Evolutionary conservation across 1,140 invertebrate genomes (phyloP), one percentile per base, ranked within the genome.

Genomic region (Carcinoscorpius rotundicauda): DNA sequence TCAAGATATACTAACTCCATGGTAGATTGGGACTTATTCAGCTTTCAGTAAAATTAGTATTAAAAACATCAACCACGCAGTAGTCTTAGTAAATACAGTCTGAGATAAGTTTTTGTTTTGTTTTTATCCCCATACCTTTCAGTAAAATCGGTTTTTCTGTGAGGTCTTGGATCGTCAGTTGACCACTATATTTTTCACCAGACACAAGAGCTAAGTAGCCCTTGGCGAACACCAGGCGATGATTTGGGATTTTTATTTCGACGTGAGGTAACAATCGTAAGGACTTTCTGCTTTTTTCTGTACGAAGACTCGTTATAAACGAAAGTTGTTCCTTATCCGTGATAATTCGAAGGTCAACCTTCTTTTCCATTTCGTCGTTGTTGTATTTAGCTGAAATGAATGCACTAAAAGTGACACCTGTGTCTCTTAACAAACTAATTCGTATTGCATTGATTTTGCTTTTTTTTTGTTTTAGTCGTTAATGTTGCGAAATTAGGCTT

Each of bases 321-420:
- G 64, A 52, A 8, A 73, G 65, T 4, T 72, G 65, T 11, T 73
- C 66, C 6, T 71, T 68, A n/a, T 71, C 69, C 5, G 71, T 58
- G 4, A 51, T 68, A 1, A 75, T 8, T 5, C 56, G 10, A 50
- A 68, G 6, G 66, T 64, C 65, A 60, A 71, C 4, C 67, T 59
- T 68, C 55, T 69, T 71, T 65, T 64, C 57, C 48, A 29, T 29
- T 4, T 64, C 51, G 6, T 52, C 51, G 55, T 70, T 68, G 8
- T 66, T 53, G 2, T 66, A 55, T 59, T 76, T 70, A 75, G 76
- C 77, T 61, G 73, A 74, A 8, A 76, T 64, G 29, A 68, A 69
- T 9, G 76, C 60, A 66, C 76, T 77, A 64, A 76, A 78, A 69
- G 75, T 73, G 9, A 79, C 79, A 6, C 29, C 29, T 29, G 29